Conservation (phyloP, 2,888 invertebrate species). For the Cosmia trapezina region DNA sequence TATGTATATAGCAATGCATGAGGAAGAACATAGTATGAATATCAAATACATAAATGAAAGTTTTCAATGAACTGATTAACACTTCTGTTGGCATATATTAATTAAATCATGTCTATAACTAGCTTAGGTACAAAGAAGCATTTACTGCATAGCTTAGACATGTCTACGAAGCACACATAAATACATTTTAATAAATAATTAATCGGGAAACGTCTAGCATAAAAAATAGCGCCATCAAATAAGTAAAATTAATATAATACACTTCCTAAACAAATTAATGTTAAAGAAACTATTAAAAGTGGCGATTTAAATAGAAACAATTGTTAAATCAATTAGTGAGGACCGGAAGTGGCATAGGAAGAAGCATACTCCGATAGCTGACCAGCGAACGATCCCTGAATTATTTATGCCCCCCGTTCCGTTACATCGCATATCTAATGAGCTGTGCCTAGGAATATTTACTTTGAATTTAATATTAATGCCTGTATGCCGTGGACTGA, state of each 20-base stretch:
- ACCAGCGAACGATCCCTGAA: slow-evolving; percentile 73
- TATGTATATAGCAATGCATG: neutral
- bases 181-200: slow-evolving; percentile 46
- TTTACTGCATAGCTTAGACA: slow-evolving; percentile 27
- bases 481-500: slow-evolving; percentile 60
- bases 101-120: slow-evolving; percentile 22
- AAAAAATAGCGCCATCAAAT: slow-evolving; percentile 43
- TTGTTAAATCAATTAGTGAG: slow-evolving; percentile 73
- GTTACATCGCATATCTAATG: slow-evolving; percentile 88
- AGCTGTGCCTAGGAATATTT: slow-evolving; percentile 70
- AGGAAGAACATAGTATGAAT: neutral
- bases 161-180: slow-evolving; percentile 34
- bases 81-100: slow-evolving; percentile 21
- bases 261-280: slow-evolving; percentile 63
- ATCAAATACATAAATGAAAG: slow-evolving; percentile 43
- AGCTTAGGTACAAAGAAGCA: slow-evolving; percentile 24
- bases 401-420: slow-evolving; percentile 84
- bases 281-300: slow-evolving; percentile 56
- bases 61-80: slow-evolving; percentile 26
- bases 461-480: slow-evolving; percentile 72
- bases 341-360: slow-evolving; percentile 75
- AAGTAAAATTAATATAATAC: slow-evolving; percentile 41
- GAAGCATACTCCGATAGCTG: slow-evolving; percentile 71
- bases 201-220: slow-evolving; percentile 28
- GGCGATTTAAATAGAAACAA: slow-evolving; percentile 67